phyloP scores from a whole-genome alignment of 2,888 invertebrate genomes.

The Sminthurides aquaticus region DNA sequence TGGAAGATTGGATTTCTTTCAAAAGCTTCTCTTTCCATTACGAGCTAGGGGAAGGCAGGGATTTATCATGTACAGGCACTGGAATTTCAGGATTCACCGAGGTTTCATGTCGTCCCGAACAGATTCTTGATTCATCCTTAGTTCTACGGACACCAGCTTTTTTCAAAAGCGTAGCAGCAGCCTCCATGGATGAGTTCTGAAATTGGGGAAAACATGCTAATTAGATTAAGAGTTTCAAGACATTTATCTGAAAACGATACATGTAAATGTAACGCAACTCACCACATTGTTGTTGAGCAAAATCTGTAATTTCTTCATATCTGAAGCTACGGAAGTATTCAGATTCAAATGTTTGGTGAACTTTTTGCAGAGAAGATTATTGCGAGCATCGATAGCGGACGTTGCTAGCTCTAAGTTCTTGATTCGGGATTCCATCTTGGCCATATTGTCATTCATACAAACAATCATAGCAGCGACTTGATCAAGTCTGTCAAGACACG shows the following conservation, averaged over 20 bases:
- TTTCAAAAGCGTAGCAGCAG: not conserved
- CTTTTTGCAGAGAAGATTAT: not conserved
- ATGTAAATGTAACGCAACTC: no score
- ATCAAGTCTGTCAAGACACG: conserved; percentile 3
- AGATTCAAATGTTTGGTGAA: conserved; percentile 1
- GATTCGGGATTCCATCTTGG: not conserved
- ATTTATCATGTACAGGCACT: no score
- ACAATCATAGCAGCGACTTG: conserved; percentile 2
- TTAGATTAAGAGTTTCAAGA: not conserved
- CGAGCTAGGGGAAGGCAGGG: no score
- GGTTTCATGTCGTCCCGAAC: no score
- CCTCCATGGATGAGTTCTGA: not conserved
- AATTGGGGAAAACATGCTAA: not conserved
- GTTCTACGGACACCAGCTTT: no score
- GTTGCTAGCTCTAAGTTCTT: conserved; percentile 4
- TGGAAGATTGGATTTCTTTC: no score
- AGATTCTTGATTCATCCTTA: no score
- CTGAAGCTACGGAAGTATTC: conserved; percentile 4
- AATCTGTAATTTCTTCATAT: conserved; percentile 8
- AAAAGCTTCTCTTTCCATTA: no score
- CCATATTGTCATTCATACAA: not conserved
- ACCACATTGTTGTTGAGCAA: conserved; percentile 1
- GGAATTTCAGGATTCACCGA: no score
- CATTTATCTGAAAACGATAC: no score
- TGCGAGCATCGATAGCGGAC: not conserved